A percentile compares a stretch with the other conserved stretches of the same genome.
These are phyloP conservation scores for Cephalopachus bancanus DNA, from an alignment of 2,797 vertebrate genomes.

Conservation along the genomic window DNA sequence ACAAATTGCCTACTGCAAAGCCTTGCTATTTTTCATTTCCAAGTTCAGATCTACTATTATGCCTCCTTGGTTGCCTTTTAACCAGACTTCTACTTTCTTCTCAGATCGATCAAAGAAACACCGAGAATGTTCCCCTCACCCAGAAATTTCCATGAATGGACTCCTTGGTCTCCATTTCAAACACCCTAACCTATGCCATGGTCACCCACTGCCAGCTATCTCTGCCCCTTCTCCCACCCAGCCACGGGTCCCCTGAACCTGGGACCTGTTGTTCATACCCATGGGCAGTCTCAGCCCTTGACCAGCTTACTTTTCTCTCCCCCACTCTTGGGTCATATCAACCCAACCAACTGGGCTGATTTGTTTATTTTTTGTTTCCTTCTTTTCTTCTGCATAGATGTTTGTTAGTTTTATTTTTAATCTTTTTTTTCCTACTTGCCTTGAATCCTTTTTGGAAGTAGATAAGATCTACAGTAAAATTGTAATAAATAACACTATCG, in stretches of 20 bases:
- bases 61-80: conserved; percentile 10
- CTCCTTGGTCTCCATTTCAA: background rate
- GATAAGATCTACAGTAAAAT: conserved; percentile 50
- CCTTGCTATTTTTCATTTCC: conserved; percentile 40
- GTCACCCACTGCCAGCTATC: background rate
- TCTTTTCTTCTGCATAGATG: background rate
- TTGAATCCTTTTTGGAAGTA: conserved; percentile 35
- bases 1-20: conserved; percentile 20
- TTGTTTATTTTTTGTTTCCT: background rate
- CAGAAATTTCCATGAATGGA: background rate
- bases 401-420: background rate
- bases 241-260: accelerated
- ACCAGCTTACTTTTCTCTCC: background rate
- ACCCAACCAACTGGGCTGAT: background rate
- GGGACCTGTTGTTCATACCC: background rate
- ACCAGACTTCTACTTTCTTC: conserved; percentile 36
- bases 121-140: background rate
- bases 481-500: conserved; percentile 49
- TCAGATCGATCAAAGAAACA: conserved; percentile 45
- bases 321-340: background rate
- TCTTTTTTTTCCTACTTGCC: background rate
- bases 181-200: background rate
- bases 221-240: background rate
- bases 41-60: background rate
- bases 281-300: background rate